Evolutionary conservation across 2,797 vertebrate genomes (phyloP), one percentile per base, ranked within the genome.

Genomic region (Pristis pectinata): DNA sequence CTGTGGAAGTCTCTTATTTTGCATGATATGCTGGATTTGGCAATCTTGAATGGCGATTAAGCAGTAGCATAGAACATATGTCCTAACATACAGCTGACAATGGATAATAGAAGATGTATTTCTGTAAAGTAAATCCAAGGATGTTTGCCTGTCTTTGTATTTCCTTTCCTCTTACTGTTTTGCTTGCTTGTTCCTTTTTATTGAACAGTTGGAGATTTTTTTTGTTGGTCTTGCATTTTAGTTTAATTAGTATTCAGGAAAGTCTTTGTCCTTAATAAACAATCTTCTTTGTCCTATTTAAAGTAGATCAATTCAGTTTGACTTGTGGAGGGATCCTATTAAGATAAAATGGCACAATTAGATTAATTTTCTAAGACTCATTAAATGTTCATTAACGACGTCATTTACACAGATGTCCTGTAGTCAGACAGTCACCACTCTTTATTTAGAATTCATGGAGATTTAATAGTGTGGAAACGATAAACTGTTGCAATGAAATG

Each of bases 361-460:
- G 70, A 94, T 94, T 94, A 76, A 94, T 94, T 94, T 94, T 76
- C 92, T 34, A 94, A 94, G 92, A 76, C 92, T 76, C 92, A 94
- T 94, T 94, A 94, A 76, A 94, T 72, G 92, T 94, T 94, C 92
- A 76, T 94, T 94, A 94, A 94, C 70, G 2, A 94, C 92, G 92
- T 94, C 92, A 94, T 94, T 94, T 94, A 94, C 92, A 76, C 92
- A 94, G 92, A 94, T 94, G 92, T 94, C 64, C 37, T 94, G 92
- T 94, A 76, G 92, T 94, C 92, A 94, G 92, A 93, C 92, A 93
- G 92, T 56, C 92, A 76, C 44, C 44, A 76, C 94, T 76, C 92
- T 76, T 94, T 94, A 94, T 94, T 94, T 94, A 94, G 92, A 94
- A 94, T 94, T 76, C 92, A 94, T 74, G 67, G 30, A 49, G 70